Evolutionary conservation across 2,113 vertebrate species (phyloP).

Genomic region (western clawed frog (Xenopus tropicalis)): UCB_Xtro_10.0 CM004444.2:25385501-25386000

Average conservation of each 20-base stretch:
- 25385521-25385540: not conserved
- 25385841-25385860: constrained; percentile 45
- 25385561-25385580: constrained; percentile 4
- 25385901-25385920: constrained; percentile 6
- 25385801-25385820: constrained; percentile 42
- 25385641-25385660: constrained; percentile 13
- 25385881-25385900: constrained; percentile 26
- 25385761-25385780: constrained; percentile 23
- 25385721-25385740: constrained; percentile 32
- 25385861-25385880: constrained; percentile 34
- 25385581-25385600: constrained; percentile 16
- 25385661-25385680: constrained; percentile 44
- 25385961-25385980: not conserved
- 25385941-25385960: not conserved
- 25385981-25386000: not conserved
- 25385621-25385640: constrained; percentile 27
- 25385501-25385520: too few relatives aligned
- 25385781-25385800: constrained; percentile 19
- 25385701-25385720: constrained; percentile 43
- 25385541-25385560: not conserved
- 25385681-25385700: constrained; percentile 34
- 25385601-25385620: constrained; percentile 9
- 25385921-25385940: not conserved
- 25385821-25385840: constrained; percentile 40
- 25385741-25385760: constrained; percentile 20